Evolutionary conservation across 1,140 invertebrate species (phyloP).

Genomic region (Tribolium castaneum): DNA sequence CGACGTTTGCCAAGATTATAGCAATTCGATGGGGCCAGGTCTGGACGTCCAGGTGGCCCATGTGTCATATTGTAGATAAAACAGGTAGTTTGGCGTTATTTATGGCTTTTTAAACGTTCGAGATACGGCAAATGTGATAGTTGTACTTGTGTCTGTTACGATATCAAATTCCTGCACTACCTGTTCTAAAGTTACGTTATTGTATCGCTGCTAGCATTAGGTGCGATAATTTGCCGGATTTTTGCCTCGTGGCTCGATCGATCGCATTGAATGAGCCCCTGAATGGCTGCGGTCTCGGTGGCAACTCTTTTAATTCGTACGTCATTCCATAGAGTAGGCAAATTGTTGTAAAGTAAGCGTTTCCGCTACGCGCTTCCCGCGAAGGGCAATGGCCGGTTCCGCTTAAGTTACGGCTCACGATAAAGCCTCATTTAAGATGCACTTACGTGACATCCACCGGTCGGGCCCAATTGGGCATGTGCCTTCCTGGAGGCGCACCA

Average conservation of each 20-base stretch:
- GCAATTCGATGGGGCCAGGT: background rate
- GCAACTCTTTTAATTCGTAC: conserved; percentile 44
- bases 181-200: background rate
- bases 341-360: conserved; percentile 58
- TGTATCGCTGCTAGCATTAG: background rate
- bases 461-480: conserved; percentile 4
- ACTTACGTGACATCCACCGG: conserved; percentile 26
- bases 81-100: background rate
- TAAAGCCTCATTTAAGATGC: conserved; percentile 33
- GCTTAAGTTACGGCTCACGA: conserved; percentile 31
- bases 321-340: conserved; percentile 49
- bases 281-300: conserved; percentile 33
- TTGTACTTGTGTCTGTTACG: background rate
- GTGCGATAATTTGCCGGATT: background rate
- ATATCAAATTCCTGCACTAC: conserved; percentile 1
- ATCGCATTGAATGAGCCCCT: conserved; percentile 10
- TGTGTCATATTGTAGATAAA: background rate
- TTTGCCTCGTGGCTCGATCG: background rate
- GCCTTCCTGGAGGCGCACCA: background rate
- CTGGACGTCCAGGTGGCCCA: background rate
- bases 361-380: conserved; percentile 54
- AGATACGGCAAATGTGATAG: background rate
- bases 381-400: conserved; percentile 53
- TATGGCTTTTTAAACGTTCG: background rate
- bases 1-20: background rate